A percentile compares a stretch with the other conserved stretches of the same genome.
Evolutionary conservation across 2,888 invertebrate species (phyloP).

Genomic region (Xanthia icteritia): DNA sequence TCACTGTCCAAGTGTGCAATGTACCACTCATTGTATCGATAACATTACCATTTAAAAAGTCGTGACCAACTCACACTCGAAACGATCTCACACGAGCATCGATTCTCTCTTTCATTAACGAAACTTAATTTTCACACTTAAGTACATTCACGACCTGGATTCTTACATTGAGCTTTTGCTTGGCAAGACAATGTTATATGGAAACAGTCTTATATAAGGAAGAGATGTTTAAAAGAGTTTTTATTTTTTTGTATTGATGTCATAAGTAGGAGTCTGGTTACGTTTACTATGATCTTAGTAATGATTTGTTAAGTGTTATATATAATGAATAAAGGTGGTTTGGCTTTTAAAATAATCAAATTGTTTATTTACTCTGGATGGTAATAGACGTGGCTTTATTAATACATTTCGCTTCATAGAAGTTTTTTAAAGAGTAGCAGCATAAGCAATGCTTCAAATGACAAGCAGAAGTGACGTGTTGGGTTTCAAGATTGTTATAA

Average conservation of each 20-base stretch:
- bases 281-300: not conserved
- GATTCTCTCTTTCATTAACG: constrained; percentile 66
- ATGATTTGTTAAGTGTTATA: not conserved
- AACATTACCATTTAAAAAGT: constrained; percentile 58
- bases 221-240: constrained; percentile 32
- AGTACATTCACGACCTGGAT: constrained; percentile 63
- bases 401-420: constrained; percentile 18
- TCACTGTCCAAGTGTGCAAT: constrained; percentile 22
- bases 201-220: constrained; percentile 52
- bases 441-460: constrained; percentile 27
- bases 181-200: constrained; percentile 60
- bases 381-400: not conserved
- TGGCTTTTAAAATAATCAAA: constrained; percentile 1
- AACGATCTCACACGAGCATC: constrained; percentile 58
- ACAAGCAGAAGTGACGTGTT: constrained; percentile 20
- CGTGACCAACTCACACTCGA: constrained; percentile 58
- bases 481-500: not conserved
- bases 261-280: not conserved
- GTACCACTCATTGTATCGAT: constrained; percentile 25
- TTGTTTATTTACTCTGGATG: constrained; percentile 13
- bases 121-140: constrained; percentile 71
- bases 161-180: constrained; percentile 54
- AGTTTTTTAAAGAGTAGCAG: constrained; percentile 17
- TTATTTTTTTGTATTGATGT: no score
- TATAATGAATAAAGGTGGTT: not conserved